Evolutionary conservation across 2,797 vertebrate genomes (phyloP).

Genomic region (Catharus ustulatus): DNA sequence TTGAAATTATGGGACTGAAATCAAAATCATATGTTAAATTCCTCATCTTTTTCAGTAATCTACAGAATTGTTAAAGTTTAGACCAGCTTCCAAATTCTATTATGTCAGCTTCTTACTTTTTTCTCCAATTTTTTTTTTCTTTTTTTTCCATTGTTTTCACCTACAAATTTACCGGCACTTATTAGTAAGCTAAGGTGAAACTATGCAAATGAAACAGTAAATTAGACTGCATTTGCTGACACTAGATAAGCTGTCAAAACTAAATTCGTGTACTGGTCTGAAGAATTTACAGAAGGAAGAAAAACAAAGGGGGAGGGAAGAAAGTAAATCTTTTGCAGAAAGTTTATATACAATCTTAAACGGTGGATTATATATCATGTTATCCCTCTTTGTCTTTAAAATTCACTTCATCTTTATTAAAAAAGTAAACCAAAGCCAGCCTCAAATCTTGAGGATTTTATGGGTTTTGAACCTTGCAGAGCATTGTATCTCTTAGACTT

Average conservation of each 20-base stretch:
- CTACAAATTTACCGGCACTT: background rate
- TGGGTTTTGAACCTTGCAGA: background rate
- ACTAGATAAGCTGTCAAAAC: background rate
- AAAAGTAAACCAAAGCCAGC: background rate
- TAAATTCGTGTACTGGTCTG: background rate
- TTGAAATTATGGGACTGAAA: background rate
- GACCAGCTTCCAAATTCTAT: background rate
- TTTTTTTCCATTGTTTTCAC: background rate
- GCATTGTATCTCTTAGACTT: background rate
- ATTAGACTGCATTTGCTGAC: background rate
- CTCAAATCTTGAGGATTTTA: background rate
- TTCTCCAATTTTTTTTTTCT: background rate
- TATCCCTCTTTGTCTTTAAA: background rate
- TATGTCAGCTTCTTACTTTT: background rate
- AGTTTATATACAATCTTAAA: background rate
- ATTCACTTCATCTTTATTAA: background rate
- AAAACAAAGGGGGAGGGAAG: rapidly evolving
- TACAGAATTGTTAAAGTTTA: background rate
- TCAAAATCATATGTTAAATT: background rate
- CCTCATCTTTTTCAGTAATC: background rate
- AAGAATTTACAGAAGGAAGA: background rate
- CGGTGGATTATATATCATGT: background rate
- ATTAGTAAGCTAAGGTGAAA: background rate
- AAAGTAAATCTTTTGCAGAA: background rate
- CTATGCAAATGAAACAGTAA: background rate